These are phyloP conservation scores for Melospiza georgiana DNA, from an alignment of 2,113 vertebrate genomes.

Conservation along the genomic window DNA sequence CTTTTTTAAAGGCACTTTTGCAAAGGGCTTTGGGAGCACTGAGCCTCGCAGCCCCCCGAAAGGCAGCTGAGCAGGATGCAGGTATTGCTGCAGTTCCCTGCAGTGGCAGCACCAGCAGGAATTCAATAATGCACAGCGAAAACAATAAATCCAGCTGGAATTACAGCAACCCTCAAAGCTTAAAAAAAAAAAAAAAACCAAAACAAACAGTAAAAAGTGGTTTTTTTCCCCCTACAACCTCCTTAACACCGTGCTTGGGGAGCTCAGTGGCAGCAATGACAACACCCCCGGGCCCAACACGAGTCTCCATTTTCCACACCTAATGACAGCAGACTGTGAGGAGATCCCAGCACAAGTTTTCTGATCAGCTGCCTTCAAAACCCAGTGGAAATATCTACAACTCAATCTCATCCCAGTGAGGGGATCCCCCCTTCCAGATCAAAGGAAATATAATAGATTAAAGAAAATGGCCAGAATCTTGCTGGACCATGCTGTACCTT, in stretches of 20 bases:
- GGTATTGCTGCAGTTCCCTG: background rate
- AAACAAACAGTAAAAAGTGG: background rate
- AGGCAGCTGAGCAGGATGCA: background rate
- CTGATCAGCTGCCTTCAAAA: background rate
- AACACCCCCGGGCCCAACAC: background rate
- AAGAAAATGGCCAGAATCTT: background rate
- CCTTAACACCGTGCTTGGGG: background rate
- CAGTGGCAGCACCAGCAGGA: background rate
- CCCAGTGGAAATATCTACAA: background rate
- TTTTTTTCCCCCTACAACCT: accelerated
- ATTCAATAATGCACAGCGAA: background rate
- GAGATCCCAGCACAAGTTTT: background rate
- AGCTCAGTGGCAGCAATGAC: background rate
- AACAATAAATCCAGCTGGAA: background rate
- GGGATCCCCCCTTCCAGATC: background rate
- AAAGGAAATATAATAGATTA: background rate
- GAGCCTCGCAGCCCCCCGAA: background rate
- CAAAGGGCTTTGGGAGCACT: background rate
- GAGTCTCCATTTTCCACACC: background rate
- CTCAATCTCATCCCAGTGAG: background rate
- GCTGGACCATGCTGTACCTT: background rate
- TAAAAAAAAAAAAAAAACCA: background rate
- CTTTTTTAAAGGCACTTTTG: background rate
- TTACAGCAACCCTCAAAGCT: background rate
- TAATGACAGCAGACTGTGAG: background rate